These are phyloP conservation scores for Parasteatoda lunata DNA, from an alignment of 2,888 invertebrate genomes.

Conservation along the genomic window DNA sequence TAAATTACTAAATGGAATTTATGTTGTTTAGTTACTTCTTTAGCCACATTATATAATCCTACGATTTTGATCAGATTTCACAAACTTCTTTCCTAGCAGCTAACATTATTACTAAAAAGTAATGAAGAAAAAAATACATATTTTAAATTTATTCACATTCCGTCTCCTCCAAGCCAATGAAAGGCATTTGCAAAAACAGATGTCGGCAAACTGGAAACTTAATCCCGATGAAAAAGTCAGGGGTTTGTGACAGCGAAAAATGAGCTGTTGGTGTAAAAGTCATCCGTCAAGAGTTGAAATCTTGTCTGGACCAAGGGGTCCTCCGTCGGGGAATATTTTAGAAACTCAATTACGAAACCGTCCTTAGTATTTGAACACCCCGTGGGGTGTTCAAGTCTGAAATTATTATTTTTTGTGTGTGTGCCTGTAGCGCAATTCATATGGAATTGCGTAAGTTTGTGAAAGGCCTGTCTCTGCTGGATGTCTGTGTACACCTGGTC, in stretches of 20 bases:
- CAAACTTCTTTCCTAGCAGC: too few species aligned
- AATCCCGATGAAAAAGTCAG: constrained; percentile 26
- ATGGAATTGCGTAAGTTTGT: background rate
- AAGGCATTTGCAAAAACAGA: constrained; percentile 50
- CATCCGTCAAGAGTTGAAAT: constrained; percentile 39
- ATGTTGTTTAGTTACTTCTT: too few species aligned
- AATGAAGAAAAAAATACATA: too few species aligned
- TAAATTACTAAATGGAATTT: too few species aligned
- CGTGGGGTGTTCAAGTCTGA: background rate
- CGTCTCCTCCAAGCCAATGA: constrained; percentile 15
- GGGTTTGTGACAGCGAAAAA: constrained; percentile 55
- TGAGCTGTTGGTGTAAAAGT: constrained; percentile 47
- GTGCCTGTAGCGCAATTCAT: constrained; percentile 2
- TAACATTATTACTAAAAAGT: too few species aligned
- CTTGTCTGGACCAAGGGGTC: constrained; percentile 32
- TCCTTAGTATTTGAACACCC: constrained; percentile 5
- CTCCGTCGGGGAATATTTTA: constrained; percentile 28
- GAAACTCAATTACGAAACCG: constrained; percentile 50
- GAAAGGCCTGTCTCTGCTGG: constrained; percentile 21
- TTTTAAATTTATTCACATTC: background rate
- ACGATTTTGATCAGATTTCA: too few species aligned
- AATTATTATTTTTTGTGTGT: constrained; percentile 3
- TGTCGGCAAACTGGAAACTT: constrained; percentile 52
- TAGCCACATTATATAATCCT: too few species aligned
- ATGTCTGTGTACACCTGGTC: constrained; percentile 48